Conservation (phyloP, 2,888 invertebrate species). For the Rugalucina vietnamica region DNA sequence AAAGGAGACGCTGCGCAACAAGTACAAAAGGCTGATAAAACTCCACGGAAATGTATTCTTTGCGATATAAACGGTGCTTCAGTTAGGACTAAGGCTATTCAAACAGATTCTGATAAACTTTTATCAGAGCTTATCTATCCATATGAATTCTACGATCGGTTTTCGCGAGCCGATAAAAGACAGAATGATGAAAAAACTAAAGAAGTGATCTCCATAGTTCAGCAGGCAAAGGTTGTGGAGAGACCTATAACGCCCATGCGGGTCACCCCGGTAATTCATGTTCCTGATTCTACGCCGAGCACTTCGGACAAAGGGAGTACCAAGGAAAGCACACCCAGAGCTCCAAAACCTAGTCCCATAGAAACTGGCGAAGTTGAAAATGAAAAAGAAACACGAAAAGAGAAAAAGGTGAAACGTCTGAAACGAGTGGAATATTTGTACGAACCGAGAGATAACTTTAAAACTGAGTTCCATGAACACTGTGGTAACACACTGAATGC, state of each 20-base stretch:
- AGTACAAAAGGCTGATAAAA: neutral
- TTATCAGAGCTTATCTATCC: conserved; percentile 57
- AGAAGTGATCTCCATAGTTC: conserved; percentile 35
- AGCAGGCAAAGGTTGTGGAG: conserved; percentile 23
- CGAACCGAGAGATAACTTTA: neutral
- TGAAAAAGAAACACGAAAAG: neutral
- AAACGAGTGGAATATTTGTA: neutral
- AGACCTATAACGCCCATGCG: conserved; percentile 17
- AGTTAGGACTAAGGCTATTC: conserved; percentile 27
- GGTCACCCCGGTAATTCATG: neutral
- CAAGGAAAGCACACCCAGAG: neutral
- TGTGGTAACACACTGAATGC: conserved; percentile 31
- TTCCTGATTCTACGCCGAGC: neutral
- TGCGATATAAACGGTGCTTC: conserved; percentile 54
- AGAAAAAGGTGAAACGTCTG: neutral
- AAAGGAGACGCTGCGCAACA: neutral
- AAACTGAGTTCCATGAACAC: conserved; percentile 37
- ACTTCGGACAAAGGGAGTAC: neutral
- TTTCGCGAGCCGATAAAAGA: conserved; percentile 42
- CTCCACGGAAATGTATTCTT: conserved; percentile 32
- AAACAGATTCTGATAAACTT: conserved; percentile 45
- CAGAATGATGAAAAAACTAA: neutral
- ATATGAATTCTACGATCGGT: conserved; percentile 55
- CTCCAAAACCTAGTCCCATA: neutral
- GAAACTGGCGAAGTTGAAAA: neutral